Evolutionary conservation across 2,888 invertebrate species (phyloP).

Genomic region (Biston betularia): DNA sequence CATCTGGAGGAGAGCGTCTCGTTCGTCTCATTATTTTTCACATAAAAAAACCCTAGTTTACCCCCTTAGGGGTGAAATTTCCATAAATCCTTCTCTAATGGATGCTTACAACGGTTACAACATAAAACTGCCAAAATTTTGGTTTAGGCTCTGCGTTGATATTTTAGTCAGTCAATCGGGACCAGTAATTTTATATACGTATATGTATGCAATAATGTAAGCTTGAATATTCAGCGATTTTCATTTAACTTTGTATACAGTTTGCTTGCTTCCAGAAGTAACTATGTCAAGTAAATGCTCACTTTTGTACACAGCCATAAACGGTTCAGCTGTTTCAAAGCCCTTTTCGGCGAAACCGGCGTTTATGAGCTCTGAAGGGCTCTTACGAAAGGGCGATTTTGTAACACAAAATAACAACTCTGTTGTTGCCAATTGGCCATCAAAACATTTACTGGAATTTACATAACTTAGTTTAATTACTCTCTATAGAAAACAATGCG

Average conservation of each 20-base stretch:
- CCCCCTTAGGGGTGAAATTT: too few relatives aligned
- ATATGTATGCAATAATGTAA: neutral
- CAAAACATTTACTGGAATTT: neutral
- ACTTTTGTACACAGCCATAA: neutral
- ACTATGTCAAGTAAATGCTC: neutral
- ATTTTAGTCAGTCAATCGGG: too few relatives aligned
- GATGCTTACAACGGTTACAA: too few relatives aligned
- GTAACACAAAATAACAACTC: neutral
- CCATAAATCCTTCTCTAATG: too few relatives aligned
- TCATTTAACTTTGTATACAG: neutral
- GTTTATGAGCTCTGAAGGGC: conserved; percentile 6
- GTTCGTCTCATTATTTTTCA: too few relatives aligned
- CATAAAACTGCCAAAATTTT: too few relatives aligned
- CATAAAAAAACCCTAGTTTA: too few relatives aligned
- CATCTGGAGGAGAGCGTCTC: too few relatives aligned
- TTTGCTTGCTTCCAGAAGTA: neutral
- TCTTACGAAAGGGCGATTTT: neutral
- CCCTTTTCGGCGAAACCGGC: conserved; percentile 1
- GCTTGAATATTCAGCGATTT: neutral
- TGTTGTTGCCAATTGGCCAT: neutral
- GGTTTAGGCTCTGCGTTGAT: too few relatives aligned
- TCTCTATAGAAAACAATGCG: neutral
- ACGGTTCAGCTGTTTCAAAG: neutral
- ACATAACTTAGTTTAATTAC: neutral
- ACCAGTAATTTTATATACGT: too few relatives aligned